Evolutionary conservation across 2,888 invertebrate genomes (phyloP).

Genomic region (Monochamus alternatus): DNA sequence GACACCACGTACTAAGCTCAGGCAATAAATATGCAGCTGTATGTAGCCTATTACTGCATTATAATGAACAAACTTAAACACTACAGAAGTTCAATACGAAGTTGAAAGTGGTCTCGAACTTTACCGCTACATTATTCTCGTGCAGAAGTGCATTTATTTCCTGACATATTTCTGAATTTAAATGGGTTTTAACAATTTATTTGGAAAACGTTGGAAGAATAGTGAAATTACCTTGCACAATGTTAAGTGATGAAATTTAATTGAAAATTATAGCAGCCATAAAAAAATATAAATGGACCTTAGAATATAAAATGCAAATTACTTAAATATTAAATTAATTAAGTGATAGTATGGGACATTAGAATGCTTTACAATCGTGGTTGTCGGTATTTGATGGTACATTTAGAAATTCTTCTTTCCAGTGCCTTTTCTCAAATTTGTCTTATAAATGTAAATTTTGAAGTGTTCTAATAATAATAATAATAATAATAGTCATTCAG

Average conservation of each 20-base stretch:
- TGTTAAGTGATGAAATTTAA: slow-evolving; percentile 23
- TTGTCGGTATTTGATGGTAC: too few species aligned
- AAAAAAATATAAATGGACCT: neutral
- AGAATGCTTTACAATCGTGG: too few species aligned
- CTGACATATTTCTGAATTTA: slow-evolving; percentile 24
- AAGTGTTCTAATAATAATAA: too few species aligned
- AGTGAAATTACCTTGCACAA: slow-evolving; percentile 4
- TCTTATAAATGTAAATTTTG: too few species aligned
- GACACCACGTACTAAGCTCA: slow-evolving; percentile 45
- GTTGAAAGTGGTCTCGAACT: slow-evolving; percentile 38
- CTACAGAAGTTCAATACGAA: slow-evolving; percentile 41
- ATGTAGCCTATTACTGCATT: slow-evolving; percentile 18
- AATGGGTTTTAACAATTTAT: slow-evolving; percentile 21
- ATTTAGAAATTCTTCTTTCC: too few species aligned
- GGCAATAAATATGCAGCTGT: slow-evolving; percentile 14
- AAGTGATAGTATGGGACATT: too few species aligned
- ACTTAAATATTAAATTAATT: too few species aligned
- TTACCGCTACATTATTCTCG: slow-evolving; percentile 42
- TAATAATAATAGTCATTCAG: too few species aligned
- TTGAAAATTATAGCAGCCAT: slow-evolving; percentile 12
- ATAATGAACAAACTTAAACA: slow-evolving; percentile 37
- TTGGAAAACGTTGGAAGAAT: slow-evolving; percentile 12
- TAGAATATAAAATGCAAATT: too few species aligned
- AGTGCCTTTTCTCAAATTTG: too few species aligned
- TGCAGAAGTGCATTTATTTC: slow-evolving; percentile 33